Base-by-base conservation (phyloP, 2,797 vertebrate species). In the Epinephelus malabaricus region DNA sequence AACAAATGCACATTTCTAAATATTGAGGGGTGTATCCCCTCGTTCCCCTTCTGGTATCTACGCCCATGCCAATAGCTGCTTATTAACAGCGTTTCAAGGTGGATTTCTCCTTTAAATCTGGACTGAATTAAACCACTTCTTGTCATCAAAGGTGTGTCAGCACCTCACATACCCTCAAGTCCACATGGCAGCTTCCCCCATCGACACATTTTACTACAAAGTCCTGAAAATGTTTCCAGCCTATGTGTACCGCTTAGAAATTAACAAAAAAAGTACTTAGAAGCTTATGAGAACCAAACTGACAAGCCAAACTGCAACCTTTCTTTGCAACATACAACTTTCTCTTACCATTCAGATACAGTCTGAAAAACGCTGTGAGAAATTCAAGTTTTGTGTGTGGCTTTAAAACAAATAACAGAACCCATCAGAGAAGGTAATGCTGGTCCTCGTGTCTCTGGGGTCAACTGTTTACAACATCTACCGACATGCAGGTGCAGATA, bases 181-280 rank as follows among this genome's bases (percentile, higher is more conserved):
- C 47, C 40, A 50, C 38, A 21, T 10, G 30, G 60, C 13, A 38
- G 49, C 68, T 30, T 25, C 51, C 54, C 19, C 40, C 27, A 1
- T 30, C 6, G 0, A 63, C 49, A 76, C 54, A 61, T 65, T 71
- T 79, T 45, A 86, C 56, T 40, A 70, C 64, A 69, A 68, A 78
- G 54, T 78, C 83, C 67, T 87, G 79, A 77, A 79, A 77, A 59
- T 11, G 73, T 82, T 82, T 84, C 78, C 78, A 87, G 82, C 82
- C 76, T 55, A 47, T 59, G 74, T 86, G 92, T 94, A 94, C 92
- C 93, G 75, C 84, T 88, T 86, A 46, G 13, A 54, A 19, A 27
- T 34, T 6, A 25, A 40, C 12, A 68, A 30, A n/a, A 63, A 25
- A 0, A 38, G 2, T 27, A 56, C 55, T 66, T 45, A 62, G 66